Conservation (phyloP, 2,888 invertebrate species). For the Crioceris asparagi region DNA sequence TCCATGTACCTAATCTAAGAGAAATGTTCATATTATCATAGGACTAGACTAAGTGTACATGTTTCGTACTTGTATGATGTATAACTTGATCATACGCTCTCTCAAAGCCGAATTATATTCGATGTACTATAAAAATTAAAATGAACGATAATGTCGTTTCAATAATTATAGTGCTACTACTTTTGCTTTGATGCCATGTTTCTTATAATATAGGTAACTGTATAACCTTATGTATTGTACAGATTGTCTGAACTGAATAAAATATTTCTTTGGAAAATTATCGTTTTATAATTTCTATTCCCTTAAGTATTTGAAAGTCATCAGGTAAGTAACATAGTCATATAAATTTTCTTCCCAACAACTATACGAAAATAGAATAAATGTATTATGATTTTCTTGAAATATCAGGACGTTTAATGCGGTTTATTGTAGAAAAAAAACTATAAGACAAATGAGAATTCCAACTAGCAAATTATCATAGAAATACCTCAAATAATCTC, state of each 20-base stretch:
- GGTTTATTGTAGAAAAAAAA: no score
- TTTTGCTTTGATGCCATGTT: conserved; percentile 40
- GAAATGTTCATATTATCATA: conserved; percentile 28
- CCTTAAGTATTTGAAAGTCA: no score
- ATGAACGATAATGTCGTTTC: no score
- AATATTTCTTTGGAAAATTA: conserved; percentile 39
- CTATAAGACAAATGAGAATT: no score
- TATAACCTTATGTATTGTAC: conserved; percentile 42
- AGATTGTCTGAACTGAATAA: conserved; percentile 43
- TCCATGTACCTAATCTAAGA: conserved; percentile 26
- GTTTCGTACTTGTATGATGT: conserved; percentile 34
- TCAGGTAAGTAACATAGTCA: no score
- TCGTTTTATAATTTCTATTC: conserved; percentile 10
- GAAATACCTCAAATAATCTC: no score
- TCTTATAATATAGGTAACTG: conserved; percentile 39
- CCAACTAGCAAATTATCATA: no score
- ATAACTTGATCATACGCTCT: conserved; percentile 33
- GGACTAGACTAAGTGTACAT: conserved; percentile 32
- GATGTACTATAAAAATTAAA: conserved; percentile 35
- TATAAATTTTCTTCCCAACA: no score
- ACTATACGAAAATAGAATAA: no score
- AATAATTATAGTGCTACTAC: conserved; percentile 33
- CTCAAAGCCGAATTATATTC: conserved; percentile 35
- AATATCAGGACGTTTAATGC: no score
- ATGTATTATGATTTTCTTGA: no score